Conservation (phyloP, 2,888 invertebrate species). For the Andrena trimmerana region DNA sequence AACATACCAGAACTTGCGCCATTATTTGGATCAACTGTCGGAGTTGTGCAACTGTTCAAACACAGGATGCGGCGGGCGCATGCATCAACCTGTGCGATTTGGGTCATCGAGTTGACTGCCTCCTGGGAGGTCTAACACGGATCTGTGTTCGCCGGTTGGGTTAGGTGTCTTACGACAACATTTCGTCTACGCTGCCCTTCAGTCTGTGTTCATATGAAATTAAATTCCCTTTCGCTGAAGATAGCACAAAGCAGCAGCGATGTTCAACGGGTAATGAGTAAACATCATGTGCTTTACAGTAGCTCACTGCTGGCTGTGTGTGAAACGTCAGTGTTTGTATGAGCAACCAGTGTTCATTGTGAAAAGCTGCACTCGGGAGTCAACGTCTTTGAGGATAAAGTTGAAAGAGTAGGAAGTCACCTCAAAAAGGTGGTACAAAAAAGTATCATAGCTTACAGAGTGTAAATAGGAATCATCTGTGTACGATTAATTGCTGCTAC, state of each 20-base stretch:
- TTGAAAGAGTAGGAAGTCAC: not conserved
- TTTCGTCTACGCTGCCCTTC: slow-evolving; percentile 5
- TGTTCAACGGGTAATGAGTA: not conserved
- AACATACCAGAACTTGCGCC: slow-evolving; percentile 59
- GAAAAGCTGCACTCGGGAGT: not conserved
- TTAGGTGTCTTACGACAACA: not conserved
- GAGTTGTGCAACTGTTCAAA: slow-evolving; percentile 32
- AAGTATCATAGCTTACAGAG: not conserved
- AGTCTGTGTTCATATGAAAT: slow-evolving; percentile 10
- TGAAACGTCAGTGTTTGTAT: not conserved
- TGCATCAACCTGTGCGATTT: slow-evolving; percentile 51
- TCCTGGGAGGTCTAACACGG: slow-evolving; percentile 18
- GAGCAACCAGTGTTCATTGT: not conserved
- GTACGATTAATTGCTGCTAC: not conserved
- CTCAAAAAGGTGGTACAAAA: not conserved
- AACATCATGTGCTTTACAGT: too few species aligned
- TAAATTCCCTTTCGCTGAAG: slow-evolving; percentile 22
- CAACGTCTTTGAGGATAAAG: not conserved
- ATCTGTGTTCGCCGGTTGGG: slow-evolving; percentile 1
- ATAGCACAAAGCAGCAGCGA: not conserved
- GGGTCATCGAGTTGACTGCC: slow-evolving; percentile 52
- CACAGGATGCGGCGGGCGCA: not conserved
- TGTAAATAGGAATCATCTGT: not conserved
- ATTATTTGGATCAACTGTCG: slow-evolving; percentile 51
- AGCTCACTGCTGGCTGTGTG: not conserved